Percentiles rank a stretch among this genome's conserved stretches.
phyloP scores from a whole-genome alignment of 1,140 invertebrate species.

The Andricus grossulariae region DNA sequence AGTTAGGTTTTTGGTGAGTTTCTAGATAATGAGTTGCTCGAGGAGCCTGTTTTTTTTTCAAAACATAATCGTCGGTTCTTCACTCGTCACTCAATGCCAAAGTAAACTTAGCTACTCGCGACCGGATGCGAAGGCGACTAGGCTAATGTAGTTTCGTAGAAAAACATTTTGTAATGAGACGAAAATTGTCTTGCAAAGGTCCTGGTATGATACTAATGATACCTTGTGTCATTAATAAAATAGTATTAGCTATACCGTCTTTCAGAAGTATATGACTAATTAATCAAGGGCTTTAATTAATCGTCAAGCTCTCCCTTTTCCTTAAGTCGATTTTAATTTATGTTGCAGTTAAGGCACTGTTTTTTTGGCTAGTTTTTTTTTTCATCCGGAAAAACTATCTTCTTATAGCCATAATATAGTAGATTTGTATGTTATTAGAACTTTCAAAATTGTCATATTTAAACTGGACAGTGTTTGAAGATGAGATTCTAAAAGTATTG shows the following conservation, averaged over 20 bases:
- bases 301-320: background rate
- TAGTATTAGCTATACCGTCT: background rate
- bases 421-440: no score
- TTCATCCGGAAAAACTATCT: no score
- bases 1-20: no score
- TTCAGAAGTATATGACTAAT: background rate
- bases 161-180: background rate
- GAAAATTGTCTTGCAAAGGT: background rate
- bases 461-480: no score
- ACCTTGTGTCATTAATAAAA: background rate
- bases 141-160: background rate
- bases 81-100: slow-evolving; percentile 8
- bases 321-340: background rate
- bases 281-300: slow-evolving; percentile 19
- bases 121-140: background rate
- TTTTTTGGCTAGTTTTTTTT: no score
- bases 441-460: no score
- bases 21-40: no score
- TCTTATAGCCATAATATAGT: no score
- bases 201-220: background rate
- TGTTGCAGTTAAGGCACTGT: background rate
- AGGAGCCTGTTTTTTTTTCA: no score
- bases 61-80: background rate
- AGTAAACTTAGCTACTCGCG: background rate
- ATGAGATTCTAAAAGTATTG: background rate